Evolutionary conservation across 2,113 vertebrate genomes (phyloP).

Genomic region (Laterallus jamaicensis): DNA sequence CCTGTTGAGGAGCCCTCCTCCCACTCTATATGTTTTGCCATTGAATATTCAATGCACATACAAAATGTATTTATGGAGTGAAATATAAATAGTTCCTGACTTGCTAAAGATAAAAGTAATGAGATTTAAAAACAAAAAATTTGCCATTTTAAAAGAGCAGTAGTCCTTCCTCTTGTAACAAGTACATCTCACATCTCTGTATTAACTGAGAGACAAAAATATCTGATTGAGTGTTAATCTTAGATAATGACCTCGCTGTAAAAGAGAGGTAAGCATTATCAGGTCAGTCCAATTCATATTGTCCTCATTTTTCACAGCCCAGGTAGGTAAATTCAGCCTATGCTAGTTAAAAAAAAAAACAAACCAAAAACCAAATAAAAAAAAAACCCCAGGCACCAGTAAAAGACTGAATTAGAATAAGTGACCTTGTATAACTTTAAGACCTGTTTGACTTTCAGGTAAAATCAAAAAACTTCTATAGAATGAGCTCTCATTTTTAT

Average conservation of each 20-base stretch:
- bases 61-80: not conserved
- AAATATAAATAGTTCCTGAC: not conserved
- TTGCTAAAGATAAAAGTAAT: not conserved
- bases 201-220: not conserved
- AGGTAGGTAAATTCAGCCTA: not conserved
- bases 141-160: not conserved
- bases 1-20: not conserved
- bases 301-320: not conserved
- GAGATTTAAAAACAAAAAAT: not conserved
- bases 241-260: not conserved
- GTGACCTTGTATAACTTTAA: conserved; percentile 67
- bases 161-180: not conserved
- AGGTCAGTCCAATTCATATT: not conserved
- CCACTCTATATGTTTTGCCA: not conserved
- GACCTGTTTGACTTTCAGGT: conserved; percentile 72
- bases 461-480: conserved; percentile 58
- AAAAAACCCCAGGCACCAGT: not conserved
- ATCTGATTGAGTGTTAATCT: not conserved
- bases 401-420: conserved; percentile 43
- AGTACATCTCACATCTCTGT: not conserved
- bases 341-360: not conserved
- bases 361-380: too few relatives aligned
- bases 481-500: conserved; percentile 60
- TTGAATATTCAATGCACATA: not conserved
- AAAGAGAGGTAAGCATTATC: not conserved